Evolutionary conservation across 1,140 invertebrate genomes (phyloP), one percentile per base, ranked within the genome.

Genomic region (Heliconius congener): DNA sequence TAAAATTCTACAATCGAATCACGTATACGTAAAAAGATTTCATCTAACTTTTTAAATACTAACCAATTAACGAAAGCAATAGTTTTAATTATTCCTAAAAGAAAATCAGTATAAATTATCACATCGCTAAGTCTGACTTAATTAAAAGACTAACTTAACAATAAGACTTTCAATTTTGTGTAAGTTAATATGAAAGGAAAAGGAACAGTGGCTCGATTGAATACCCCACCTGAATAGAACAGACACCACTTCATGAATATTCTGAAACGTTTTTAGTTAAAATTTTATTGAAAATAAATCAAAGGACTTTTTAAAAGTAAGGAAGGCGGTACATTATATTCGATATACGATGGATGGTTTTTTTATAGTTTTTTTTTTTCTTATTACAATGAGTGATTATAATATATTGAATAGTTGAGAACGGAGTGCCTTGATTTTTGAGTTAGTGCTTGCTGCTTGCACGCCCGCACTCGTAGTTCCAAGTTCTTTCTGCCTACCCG

Each of bases 161-260:
- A 81, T 81, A 77, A 74, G 80, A 71, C 57, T 81, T 77, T 81
- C 70, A 74, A 80, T 80, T 78, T 73, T 77, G 81, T 79, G 80
- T 60, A 81, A 85, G 73, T 87, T 87, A 81, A 75, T 85, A 83
- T 85, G 70, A 76, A 77, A 81, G 82, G 86, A 88, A 83, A 76
- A 83, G 83, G 78, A 52, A 71, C 87, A 86, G 81, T 84, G 77
- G 88, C 84, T 78, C 78, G 87, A 87, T 89, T 85, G 86, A 90
- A 90, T 81, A 87, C 86, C 86, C 86, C 87, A 93, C 92, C 92
- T 94, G 91, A 87, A 94, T 91, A 90, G 89, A 89, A 91, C 84
- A 88, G 88, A 92, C 86, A 88, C 60, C 60, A 66, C 83, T 87
- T 90, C 91, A 92, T 94, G 91, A 94, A 94, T 94, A 94, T 92